phyloP scores from a whole-genome alignment of 2,797 vertebrate genomes.

The Ceryle rudis region DNA sequence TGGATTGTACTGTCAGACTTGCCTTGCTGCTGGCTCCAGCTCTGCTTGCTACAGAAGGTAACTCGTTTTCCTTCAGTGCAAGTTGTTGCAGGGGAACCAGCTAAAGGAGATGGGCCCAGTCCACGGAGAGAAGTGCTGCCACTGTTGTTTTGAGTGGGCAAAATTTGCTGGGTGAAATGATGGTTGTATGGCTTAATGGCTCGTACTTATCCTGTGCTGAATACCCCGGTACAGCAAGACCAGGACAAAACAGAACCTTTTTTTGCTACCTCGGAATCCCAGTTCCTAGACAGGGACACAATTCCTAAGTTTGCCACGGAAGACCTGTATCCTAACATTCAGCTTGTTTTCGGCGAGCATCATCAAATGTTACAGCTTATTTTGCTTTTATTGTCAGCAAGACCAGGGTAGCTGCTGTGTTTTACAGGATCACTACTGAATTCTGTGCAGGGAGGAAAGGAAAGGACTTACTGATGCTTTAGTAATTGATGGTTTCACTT shows the following conservation, averaged over 20 bases:
- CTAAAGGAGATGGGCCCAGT: neutral
- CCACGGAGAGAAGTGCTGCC: neutral
- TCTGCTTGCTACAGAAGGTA: neutral
- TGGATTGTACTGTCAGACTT: neutral
- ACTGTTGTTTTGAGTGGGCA: neutral
- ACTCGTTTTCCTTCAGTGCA: neutral
- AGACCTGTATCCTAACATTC: neutral
- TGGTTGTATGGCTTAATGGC: neutral
- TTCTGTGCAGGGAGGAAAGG: neutral
- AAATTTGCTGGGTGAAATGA: neutral
- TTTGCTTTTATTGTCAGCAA: neutral
- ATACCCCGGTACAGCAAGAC: neutral
- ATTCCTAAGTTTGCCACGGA: neutral
- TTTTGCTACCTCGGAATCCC: neutral
- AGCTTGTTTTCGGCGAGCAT: neutral
- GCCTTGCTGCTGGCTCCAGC: neutral
- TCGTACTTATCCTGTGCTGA: neutral
- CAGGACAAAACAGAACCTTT: neutral
- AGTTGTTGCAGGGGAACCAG: neutral
- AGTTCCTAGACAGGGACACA: neutral
- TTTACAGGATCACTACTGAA: neutral
- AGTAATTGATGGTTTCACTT: neutral
- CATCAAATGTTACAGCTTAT: accelerated
- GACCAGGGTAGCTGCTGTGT: neutral
- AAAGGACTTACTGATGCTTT: neutral